Evolutionary conservation across 2,113 vertebrate species (phyloP).

Genomic region (Lophochroa leadbeateri): DNA sequence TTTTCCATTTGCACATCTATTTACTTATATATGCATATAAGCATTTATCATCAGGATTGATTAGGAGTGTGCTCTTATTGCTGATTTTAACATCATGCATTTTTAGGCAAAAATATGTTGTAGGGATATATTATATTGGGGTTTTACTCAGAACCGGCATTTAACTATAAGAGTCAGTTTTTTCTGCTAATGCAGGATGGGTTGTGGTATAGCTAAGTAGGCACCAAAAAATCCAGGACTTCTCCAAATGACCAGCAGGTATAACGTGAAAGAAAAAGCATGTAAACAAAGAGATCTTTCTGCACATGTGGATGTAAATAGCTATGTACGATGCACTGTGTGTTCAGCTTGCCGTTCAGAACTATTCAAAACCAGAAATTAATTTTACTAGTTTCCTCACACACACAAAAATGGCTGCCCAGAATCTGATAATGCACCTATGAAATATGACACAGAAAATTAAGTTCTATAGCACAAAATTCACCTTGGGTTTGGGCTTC

Average conservation of each 20-base stretch:
- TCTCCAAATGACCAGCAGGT: background rate
- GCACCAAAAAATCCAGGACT: background rate
- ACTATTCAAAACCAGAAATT: background rate
- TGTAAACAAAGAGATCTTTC: background rate
- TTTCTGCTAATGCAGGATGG: background rate
- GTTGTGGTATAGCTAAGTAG: background rate
- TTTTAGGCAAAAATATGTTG: background rate
- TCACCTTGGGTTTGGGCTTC: background rate
- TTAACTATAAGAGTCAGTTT: background rate
- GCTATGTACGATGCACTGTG: too few relatives aligned
- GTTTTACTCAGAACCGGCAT: background rate
- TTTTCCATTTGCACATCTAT: background rate
- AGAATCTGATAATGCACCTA: background rate
- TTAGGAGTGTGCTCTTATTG: background rate
- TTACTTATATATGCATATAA: background rate
- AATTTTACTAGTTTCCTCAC: background rate
- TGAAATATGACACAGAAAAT: background rate
- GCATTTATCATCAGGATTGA: background rate
- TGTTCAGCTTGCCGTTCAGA: background rate
- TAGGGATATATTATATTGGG: too few relatives aligned
- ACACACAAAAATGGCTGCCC: background rate
- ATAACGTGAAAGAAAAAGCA: background rate
- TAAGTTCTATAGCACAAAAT: background rate
- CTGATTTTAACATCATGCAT: rapidly evolving
- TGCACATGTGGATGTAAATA: background rate